phyloP scores from a whole-genome alignment of 64 coral and sea anemone genomes.

The Montipora sp. region DNA sequence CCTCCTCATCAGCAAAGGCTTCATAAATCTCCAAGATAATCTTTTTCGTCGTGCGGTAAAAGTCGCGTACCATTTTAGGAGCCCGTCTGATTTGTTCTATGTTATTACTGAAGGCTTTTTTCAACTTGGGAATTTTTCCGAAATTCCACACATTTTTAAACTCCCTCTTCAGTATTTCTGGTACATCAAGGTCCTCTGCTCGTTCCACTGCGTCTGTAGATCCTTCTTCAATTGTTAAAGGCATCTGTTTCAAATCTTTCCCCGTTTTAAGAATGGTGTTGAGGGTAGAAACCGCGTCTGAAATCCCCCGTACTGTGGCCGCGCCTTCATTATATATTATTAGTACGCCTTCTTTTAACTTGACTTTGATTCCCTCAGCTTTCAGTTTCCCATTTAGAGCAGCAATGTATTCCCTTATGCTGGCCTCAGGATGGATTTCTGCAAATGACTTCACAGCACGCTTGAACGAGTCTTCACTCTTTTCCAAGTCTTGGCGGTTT shows the following conservation, averaged over 20 bases:
- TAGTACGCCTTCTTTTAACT: constrained; percentile 87
- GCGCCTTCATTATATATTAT: constrained; percentile 59
- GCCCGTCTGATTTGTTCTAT: constrained; percentile 70
- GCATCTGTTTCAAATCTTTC: constrained; percentile 83
- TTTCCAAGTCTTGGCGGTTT: constrained; percentile 80
- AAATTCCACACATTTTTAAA: constrained; percentile 67
- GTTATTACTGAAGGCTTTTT: constrained; percentile 71
- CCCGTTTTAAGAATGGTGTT: constrained; percentile 61
- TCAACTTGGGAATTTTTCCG: constrained; percentile 55
- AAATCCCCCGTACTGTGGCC: constrained; percentile 53
- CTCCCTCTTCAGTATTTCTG: constrained; percentile 56
- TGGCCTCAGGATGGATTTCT: constrained; percentile 60
- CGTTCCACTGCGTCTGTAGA: constrained; percentile 57
- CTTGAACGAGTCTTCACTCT: constrained; percentile 81
- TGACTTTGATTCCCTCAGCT: constrained; percentile 74
- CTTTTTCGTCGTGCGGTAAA: constrained; percentile 58
- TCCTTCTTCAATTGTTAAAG: constrained; percentile 46
- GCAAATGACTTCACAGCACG: constrained; percentile 70
- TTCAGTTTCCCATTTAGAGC: constrained; percentile 79
- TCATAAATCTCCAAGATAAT: constrained; percentile 74
- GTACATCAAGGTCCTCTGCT: constrained; percentile 45
- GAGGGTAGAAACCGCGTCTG: constrained; percentile 59
- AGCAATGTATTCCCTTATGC: constrained; percentile 71
- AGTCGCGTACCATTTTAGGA: constrained; percentile 75
- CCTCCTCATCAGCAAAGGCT: constrained; percentile 77